Base-by-base conservation (phyloP, 2,797 vertebrate genomes). In the Tinamus major region DNA sequence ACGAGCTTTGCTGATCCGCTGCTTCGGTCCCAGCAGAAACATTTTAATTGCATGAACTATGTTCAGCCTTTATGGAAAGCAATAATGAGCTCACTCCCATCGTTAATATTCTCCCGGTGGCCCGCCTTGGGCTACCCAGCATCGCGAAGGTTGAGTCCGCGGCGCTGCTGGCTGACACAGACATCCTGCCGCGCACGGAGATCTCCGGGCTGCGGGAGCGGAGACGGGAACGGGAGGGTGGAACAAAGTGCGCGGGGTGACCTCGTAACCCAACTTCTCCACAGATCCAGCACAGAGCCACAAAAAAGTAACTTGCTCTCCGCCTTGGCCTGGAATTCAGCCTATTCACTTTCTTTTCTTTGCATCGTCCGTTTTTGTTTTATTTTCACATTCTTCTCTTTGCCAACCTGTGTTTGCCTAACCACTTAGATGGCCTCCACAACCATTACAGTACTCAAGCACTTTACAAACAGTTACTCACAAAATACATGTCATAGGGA, bases 371-470 rank as follows among this genome's bases (percentile, higher is more conserved):
- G 0, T 33, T 63, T 79, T 41, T 21, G 18, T 24, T 26, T 74
- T 83, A 65, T 85, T 89, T 71, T 80, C 56, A 46, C 78, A 33
- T 94, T 62, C 71, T 85, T 93, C 63, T 59, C 17, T 76, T 92
- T 90, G 89, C 81, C 24, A 46, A 87, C 79, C 76, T 70, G 49
- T 71, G 67, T 92, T 94, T 94, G 87, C 8, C 59, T 75, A 95
- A 85, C 72, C 65, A 91, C 76, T 85, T 44, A 46, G 80, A 75
- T 20, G 37, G 88, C 51, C 49, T 49, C 63, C 51, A 56, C 46
- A 46, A 46, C 64, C 67, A 82, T 69, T 61, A 41, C 29, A 46
- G 71, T 20, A 56, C 51, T 65, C 58, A 61, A 75, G 53, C 2
- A 2, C 76, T 75, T 27, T 37, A 85, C 41, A 79, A 77, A 89